These are phyloP conservation scores for Gadopsis marmoratus DNA, from an alignment of 2,797 vertebrate species.

Conservation along the genomic window DNA sequence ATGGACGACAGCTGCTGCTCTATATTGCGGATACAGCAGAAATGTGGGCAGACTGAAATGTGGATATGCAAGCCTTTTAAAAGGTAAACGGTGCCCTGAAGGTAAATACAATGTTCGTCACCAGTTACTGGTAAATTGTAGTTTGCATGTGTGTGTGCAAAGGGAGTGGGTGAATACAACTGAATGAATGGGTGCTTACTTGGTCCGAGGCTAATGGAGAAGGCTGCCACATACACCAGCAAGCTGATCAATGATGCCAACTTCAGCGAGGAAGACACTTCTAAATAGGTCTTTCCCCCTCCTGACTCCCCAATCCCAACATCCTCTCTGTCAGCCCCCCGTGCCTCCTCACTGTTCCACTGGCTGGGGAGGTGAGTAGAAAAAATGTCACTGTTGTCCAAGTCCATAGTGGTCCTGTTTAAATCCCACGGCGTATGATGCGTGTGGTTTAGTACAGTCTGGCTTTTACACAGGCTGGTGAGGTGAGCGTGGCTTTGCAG, in stretches of 20 bases:
- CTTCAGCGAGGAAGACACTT: conserved; percentile 86
- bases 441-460: conserved; percentile 76
- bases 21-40: background rate
- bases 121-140: background rate
- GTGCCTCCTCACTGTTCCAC: conserved; percentile 45
- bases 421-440: conserved; percentile 51
- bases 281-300: conserved; percentile 25
- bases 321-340: conserved; percentile 31
- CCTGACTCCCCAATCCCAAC: conserved; percentile 24
- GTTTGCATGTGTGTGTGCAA: background rate
- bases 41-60: background rate
- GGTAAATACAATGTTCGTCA: background rate
- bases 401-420: conserved; percentile 54
- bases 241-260: conserved; percentile 93
- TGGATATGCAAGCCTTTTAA: background rate
- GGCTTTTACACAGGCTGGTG: conserved; percentile 88
- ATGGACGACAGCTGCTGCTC: background rate
- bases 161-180: background rate
- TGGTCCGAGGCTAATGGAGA: conserved; percentile 96
- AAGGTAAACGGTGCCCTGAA: background rate
- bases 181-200: conserved; percentile 85
- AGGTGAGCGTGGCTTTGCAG: conserved; percentile 89
- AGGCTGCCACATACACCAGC: conserved; percentile 93
- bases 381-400: conserved; percentile 38
- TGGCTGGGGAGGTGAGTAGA: conserved; percentile 36